Conservation (phyloP, 2,113 vertebrate species). For the Melanocharis versteri region DNA sequence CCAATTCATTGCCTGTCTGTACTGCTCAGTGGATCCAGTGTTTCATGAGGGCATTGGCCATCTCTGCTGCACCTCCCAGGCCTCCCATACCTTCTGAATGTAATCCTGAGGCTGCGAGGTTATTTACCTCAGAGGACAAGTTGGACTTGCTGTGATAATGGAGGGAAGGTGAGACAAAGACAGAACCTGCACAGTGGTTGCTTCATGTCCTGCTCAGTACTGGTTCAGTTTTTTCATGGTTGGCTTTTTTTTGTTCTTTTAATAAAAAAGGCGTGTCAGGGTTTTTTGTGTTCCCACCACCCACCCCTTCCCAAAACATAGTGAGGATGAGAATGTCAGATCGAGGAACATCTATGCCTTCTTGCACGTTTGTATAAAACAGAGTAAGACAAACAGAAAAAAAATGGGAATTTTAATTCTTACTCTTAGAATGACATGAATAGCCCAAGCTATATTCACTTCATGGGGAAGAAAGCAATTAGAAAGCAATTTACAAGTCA, state of each 20-base stretch:
- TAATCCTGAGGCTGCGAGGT: background rate
- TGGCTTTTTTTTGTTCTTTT: background rate
- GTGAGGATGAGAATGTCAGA: background rate
- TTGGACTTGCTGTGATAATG: background rate
- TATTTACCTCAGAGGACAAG: background rate
- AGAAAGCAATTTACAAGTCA: conserved; percentile 3
- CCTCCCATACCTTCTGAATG: background rate
- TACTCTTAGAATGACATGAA: background rate
- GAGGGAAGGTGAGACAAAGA: background rate
- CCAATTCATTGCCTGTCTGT: background rate
- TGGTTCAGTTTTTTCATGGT: background rate
- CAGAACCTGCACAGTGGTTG: background rate
- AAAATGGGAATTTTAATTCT: background rate
- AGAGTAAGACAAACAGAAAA: background rate
- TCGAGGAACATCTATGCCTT: background rate
- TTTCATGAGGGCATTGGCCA: background rate
- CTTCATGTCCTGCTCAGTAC: background rate
- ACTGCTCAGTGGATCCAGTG: background rate
- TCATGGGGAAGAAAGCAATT: background rate
- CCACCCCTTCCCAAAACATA: background rate
- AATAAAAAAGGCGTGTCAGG: background rate
- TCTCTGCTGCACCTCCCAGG: background rate
- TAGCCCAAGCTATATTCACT: background rate
- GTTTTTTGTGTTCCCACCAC: background rate
- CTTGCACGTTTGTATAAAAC: background rate